These are phyloP conservation scores for Perca fluviatilis DNA, from an alignment of 2,113 vertebrate species.

Conservation along the genomic window DNA sequence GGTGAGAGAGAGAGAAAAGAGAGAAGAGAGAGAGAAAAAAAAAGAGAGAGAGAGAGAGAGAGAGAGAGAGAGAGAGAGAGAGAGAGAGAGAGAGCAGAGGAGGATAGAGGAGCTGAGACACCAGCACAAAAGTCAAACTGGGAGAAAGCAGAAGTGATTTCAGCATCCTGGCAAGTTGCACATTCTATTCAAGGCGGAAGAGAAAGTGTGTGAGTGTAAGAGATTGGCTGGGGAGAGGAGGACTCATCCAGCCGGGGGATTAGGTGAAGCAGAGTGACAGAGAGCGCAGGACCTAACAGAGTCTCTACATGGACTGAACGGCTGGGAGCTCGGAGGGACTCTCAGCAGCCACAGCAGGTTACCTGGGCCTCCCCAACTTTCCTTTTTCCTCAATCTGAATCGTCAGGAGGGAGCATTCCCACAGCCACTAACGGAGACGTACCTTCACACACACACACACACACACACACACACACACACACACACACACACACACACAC, in stretches of 20 bases:
- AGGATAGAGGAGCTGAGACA: conserved; percentile 57
- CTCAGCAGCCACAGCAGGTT: conserved; percentile 1
- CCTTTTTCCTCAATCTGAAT: not conserved
- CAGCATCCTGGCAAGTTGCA: conserved; percentile 47
- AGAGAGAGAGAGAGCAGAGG: conserved; percentile 48
- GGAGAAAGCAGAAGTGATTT: conserved; percentile 73
- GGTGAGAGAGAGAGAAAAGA: not conserved
- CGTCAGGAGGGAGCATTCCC: not conserved
- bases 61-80: conserved; percentile 46
- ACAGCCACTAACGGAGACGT: not conserved
- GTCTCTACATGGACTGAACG: conserved; percentile 12
- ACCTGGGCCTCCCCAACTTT: conserved; percentile 28
- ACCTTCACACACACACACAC: not conserved
- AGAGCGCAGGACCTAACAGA: conserved; percentile 42
- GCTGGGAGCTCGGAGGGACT: conserved; percentile 25
- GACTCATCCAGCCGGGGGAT: conserved; percentile 10
- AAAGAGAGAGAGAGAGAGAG: not conserved
- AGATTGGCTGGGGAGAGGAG: not conserved
- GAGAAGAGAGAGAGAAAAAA: conserved; percentile 44
- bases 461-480: too few relatives aligned
- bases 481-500: too few relatives aligned
- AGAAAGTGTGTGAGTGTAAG: conserved; percentile 48
- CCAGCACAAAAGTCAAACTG: conserved; percentile 57
- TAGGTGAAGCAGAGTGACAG: conserved; percentile 34
- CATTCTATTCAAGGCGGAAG: conserved; percentile 42